phyloP scores from a whole-genome alignment of 2,113 vertebrate genomes.

The Grantiella picta region DNA sequence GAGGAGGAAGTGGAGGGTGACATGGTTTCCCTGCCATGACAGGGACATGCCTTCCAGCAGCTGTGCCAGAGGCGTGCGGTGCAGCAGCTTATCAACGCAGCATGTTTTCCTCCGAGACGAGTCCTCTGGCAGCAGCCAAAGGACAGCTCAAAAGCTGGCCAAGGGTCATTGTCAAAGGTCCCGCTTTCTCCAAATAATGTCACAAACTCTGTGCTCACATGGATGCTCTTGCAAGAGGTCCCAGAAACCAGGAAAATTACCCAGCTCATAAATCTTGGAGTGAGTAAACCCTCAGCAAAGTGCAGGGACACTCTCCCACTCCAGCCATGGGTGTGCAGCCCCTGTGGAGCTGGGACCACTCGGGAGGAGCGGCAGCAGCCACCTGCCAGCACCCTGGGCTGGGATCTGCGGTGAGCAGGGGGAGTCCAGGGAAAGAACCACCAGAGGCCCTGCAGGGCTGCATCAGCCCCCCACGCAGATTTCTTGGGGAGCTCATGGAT shows the following conservation, averaged over 20 bases:
- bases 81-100: neutral
- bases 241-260: neutral
- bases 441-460: neutral
- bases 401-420: fast-evolving
- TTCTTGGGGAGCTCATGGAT: neutral
- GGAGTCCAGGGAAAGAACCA: neutral
- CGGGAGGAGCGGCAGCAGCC: neutral
- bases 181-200: conserved; percentile 18
- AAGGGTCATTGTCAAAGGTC: conserved; percentile 33
- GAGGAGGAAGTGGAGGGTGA: conserved; percentile 26
- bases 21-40: neutral
- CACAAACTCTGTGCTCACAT: neutral
- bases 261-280: neutral
- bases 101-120: neutral
- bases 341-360: fast-evolving
- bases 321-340: fast-evolving
- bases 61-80: neutral
- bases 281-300: neutral
- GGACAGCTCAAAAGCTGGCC: neutral
- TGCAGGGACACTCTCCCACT: neutral
- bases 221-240: neutral
- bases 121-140: neutral
- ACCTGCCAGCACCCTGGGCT: neutral
- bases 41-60: neutral
- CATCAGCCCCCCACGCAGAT: fast-evolving